Percentiles rank a stretch among this genome's conserved stretches.
Evolutionary conservation across 2,113 vertebrate genomes (phyloP).

Genomic region (Ivindomyrus marchei): DNA sequence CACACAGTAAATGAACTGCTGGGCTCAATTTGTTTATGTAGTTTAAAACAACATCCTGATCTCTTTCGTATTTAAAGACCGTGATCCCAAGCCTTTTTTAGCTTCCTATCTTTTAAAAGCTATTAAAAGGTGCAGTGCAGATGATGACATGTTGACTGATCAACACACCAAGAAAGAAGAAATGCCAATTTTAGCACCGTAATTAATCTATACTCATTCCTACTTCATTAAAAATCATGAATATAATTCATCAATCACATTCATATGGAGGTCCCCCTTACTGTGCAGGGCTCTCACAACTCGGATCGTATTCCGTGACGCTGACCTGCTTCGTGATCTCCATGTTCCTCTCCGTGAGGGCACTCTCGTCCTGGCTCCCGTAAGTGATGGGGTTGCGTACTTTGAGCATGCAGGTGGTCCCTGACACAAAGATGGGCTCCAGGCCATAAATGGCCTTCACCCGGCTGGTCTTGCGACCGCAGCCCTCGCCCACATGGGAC

Average conservation of each 20-base stretch:
- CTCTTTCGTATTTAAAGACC: background rate
- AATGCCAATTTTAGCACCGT: background rate
- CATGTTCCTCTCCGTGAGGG: conserved; percentile 80
- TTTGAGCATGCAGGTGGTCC: conserved; percentile 82
- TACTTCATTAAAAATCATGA: background rate
- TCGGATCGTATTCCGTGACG: background rate
- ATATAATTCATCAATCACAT: background rate
- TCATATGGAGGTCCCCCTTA: background rate
- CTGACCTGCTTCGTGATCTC: conserved; percentile 83
- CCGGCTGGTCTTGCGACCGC: conserved; percentile 72
- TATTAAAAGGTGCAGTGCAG: background rate
- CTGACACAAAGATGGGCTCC: conserved; percentile 88
- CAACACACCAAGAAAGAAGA: background rate
- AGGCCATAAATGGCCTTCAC: conserved; percentile 90
- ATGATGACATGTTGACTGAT: background rate
- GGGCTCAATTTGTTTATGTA: background rate
- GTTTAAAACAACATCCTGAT: background rate
- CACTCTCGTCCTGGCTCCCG: conserved; percentile 78
- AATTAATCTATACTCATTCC: background rate
- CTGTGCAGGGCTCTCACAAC: background rate
- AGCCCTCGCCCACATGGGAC: conserved; percentile 51
- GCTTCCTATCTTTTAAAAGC: background rate
- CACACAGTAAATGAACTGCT: background rate
- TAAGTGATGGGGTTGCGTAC: conserved; percentile 81
- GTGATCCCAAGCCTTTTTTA: background rate